Percentiles rank a stretch among this genome's conserved stretches.
Evolutionary conservation across 2,888 invertebrate genomes (phyloP).

Genomic region (Bimastos eiseni): DNA sequence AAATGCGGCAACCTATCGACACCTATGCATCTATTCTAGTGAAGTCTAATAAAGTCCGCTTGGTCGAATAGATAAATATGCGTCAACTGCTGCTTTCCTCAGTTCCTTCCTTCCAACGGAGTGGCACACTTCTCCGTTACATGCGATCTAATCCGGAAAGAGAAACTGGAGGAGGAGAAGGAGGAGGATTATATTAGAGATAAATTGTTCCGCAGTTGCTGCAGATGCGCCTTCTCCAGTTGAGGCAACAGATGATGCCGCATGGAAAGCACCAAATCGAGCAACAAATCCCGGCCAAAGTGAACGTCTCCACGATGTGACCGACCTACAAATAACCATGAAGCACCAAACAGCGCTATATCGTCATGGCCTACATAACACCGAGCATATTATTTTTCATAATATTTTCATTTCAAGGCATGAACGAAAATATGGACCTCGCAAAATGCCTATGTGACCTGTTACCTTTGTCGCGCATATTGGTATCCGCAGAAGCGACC

Average conservation of each 20-base stretch:
- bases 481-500: not conserved
- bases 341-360: not conserved
- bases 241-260: slow-evolving; percentile 16
- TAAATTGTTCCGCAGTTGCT: slow-evolving; percentile 18
- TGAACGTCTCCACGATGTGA: slow-evolving; percentile 7
- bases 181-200: not conserved
- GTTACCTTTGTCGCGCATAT: not conserved
- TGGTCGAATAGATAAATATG: not conserved
- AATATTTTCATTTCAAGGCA: too few species aligned
- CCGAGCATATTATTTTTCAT: too few species aligned
- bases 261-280: slow-evolving; percentile 17
- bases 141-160: not conserved
- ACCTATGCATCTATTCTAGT: not conserved
- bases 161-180: not conserved
- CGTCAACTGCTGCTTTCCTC: not conserved
- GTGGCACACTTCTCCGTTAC: not conserved
- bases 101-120: not conserved
- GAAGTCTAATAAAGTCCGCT: not conserved
- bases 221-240: slow-evolving; percentile 20
- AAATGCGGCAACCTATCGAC: not conserved
- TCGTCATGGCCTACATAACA: not conserved
- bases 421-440: too few species aligned
- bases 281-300: slow-evolving; percentile 5
- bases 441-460: too few species aligned
- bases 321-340: not conserved